phyloP scores from a whole-genome alignment of 2,888 invertebrate species.

The Eupithecia vulgata region DNA sequence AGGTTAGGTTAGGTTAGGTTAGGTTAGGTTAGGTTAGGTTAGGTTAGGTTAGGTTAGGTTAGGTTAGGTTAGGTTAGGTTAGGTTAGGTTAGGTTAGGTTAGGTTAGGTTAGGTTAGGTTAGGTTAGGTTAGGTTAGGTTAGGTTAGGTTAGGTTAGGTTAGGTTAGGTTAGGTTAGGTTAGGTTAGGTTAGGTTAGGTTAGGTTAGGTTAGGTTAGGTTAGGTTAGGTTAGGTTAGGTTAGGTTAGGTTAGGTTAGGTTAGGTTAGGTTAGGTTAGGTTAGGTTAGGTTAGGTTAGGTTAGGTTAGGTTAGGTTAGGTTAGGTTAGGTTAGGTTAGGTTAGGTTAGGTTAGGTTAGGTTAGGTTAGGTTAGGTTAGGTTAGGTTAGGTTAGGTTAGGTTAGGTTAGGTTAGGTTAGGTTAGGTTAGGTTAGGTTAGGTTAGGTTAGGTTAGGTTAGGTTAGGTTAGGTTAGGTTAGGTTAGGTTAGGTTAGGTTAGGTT shows the following conservation, averaged over 20 bases:
- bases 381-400: slow-evolving; percentile 36
- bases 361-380: slow-evolving; percentile 34
- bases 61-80: no score
- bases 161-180: no score
- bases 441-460: slow-evolving; percentile 33
- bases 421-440: slow-evolving; percentile 35
- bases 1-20: no score
- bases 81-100: no score
- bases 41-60: no score
- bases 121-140: no score
- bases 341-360: slow-evolving; percentile 33
- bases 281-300: slow-evolving; percentile 25
- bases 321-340: slow-evolving; percentile 28
- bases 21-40: no score
- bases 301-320: slow-evolving; percentile 28
- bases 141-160: no score
- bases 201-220: slow-evolving; percentile 21
- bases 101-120: no score
- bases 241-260: slow-evolving; percentile 25
- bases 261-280: slow-evolving; percentile 25
- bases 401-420: slow-evolving; percentile 33
- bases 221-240: slow-evolving; percentile 25
- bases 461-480: slow-evolving; percentile 32
- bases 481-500: slow-evolving; percentile 30
- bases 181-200: no score